Percentiles rank a stretch among this genome's conserved stretches.
These are phyloP conservation scores for Penaeus indicus DNA, from an alignment of 1,140 invertebrate genomes.

Conservation along the genomic window DNA sequence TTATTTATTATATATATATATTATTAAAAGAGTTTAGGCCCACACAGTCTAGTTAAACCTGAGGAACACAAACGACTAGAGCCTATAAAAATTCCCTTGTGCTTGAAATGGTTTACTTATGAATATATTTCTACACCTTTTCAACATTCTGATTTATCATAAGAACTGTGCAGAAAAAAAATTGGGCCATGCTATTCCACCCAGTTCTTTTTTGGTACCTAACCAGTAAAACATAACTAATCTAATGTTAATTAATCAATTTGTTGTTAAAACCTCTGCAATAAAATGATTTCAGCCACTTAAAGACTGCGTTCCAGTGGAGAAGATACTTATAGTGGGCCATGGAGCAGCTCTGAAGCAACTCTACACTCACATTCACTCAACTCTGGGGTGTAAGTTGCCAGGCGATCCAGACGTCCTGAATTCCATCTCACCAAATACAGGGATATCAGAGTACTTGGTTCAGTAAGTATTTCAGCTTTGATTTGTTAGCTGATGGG, in stretches of 20 bases:
- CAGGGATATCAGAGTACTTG: constrained; percentile 48
- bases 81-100: too few relatives aligned
- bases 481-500: not conserved
- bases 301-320: constrained; percentile 3
- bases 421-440: constrained; percentile 51
- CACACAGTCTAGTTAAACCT: too few relatives aligned
- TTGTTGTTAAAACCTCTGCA: not conserved
- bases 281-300: not conserved
- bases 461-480: constrained; percentile 8
- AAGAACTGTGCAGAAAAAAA: too few relatives aligned
- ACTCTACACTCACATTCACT: constrained; percentile 51
- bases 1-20: too few relatives aligned
- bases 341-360: constrained; percentile 63
- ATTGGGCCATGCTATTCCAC: too few relatives aligned
- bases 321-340: constrained; percentile 59
- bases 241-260: not conserved
- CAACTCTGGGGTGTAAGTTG: constrained; percentile 41
- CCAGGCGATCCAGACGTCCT: constrained; percentile 28
- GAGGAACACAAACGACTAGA: too few relatives aligned
- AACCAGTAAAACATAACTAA: not conserved
- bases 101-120: too few relatives aligned
- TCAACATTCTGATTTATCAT: too few relatives aligned
- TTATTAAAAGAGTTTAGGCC: too few relatives aligned
- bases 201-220: too few relatives aligned
- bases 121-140: too few relatives aligned